Base-by-base conservation (phyloP, 2,888 invertebrate species). In the Drosophila kuntzei region DNA sequence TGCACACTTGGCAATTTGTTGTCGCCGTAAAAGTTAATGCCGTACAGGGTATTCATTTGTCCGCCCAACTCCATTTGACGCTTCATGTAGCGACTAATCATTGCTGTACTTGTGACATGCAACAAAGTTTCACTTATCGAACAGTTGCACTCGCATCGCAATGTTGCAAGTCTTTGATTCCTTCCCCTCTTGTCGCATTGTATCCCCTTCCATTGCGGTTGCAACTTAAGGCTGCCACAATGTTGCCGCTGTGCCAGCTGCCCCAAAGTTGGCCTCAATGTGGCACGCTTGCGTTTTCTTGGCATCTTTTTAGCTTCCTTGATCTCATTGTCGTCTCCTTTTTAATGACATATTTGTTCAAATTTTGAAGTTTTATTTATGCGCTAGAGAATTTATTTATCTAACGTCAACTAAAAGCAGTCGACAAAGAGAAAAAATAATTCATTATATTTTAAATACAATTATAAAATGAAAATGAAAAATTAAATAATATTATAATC, bases 11-110 rank as follows among this genome's bases (percentile, higher is more conserved):
- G 7, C 2, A 12, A 27, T 11, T n/a, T n/a, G n/a, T 16, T 16
- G 3, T 3, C 20, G 9, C 1, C 22, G n/a, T 39, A 62, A 25
- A 54, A 62, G 11, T 54, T 9, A 25, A 62, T 62, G n/a, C 54
- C 61, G 16, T 54, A 62, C 11, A 55, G 37, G 2, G n/a, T 1
- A 22, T 58, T 58, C 50, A 50, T 43, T 9, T 20, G 11, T 9
- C 43, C 36, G 29, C 43, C 43, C 27, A 12, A 9, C 18, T 27
- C 47, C 62, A 57, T 55, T 34, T 62, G 47, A 3, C 49, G 55
- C 16, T 43, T 12, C 62, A 62, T 55, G 27, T 55, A 43, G 18
- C 62, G 55, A 1, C 22, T 22, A 0, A 50, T 14, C 5, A 14
- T 8, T 2, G 12, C 25, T 11, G 27, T 16, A 2, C 7, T 6